phyloP scores from a whole-genome alignment of 2,888 invertebrate species.

The Lithophane leautieri region DNA sequence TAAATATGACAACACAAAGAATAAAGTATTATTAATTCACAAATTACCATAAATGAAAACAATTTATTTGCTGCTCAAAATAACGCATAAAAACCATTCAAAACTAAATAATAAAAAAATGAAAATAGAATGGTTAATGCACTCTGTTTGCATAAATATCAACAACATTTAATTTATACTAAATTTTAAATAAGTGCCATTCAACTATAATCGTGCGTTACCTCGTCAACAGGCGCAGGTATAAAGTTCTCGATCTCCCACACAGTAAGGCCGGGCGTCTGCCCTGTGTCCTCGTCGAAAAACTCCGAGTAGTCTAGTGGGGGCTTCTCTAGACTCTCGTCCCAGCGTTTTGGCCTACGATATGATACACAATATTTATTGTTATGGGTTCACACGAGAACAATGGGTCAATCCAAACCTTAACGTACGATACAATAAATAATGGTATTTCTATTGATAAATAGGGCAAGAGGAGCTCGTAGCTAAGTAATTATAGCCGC shows the following conservation, averaged over 20 bases:
- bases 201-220: slow-evolving; percentile 48
- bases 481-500: too few species aligned
- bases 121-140: background rate
- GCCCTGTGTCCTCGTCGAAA: slow-evolving; percentile 98
- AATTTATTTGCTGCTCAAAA: background rate
- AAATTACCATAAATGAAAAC: background rate
- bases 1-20: background rate
- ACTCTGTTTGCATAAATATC: too few species aligned
- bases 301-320: slow-evolving; percentile 99
- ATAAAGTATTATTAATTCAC: background rate
- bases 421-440: slow-evolving; percentile 13
- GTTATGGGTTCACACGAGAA: slow-evolving; percentile 33
- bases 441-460: background rate
- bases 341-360: slow-evolving; percentile 97
- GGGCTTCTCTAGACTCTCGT: slow-evolving; percentile 98
- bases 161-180: too few species aligned
- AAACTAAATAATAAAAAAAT: background rate
- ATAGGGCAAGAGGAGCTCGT: background rate
- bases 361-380: slow-evolving; percentile 37
- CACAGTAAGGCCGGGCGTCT: slow-evolving; percentile 96
- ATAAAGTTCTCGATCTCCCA: slow-evolving; percentile 99
- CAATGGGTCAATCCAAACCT: slow-evolving; percentile 26
- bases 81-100: background rate
- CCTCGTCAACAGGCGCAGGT: slow-evolving; percentile 98
- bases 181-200: too few species aligned